Base-by-base conservation (phyloP, 2,888 invertebrate species). In the Oscheius myriophilus region DNA sequence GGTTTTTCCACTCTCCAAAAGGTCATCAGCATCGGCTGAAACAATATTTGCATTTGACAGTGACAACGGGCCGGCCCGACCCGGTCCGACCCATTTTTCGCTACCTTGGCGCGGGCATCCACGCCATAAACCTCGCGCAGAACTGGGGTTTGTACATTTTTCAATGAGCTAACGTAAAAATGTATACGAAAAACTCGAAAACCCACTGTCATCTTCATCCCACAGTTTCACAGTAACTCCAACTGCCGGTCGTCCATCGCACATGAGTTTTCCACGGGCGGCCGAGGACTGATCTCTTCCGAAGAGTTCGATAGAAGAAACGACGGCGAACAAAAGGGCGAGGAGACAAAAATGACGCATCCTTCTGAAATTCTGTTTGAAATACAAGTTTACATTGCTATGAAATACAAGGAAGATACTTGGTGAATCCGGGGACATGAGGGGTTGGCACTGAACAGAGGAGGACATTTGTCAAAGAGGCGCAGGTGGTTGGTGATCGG, bases 21-120 rank as follows among this genome's bases (percentile, higher is more conserved):
- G 74, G 71, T 79, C 79, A 59, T 79, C 79, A 4, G 76, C 67
- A 54, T 79, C 79, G 43, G 70, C 76, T 73, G 62, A 18, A 63
- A n/a, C n/a, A 63, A 63, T 63, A 18, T 1, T n/a, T 25, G 18
- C 6, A 21, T 25, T 25, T n/a, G n/a, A n/a, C n/a, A n/a, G n/a
- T n/a, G n/a, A n/a, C n/a, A n/a, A n/a, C n/a, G n/a, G n/a, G n/a
- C n/a, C n/a, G n/a, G n/a, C n/a, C n/a, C n/a, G n/a, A n/a, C n/a
- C n/a, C n/a, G n/a, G n/a, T n/a, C n/a, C n/a, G n/a, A n/a, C n/a
- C n/a, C n/a, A n/a, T n/a, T n/a, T n/a, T n/a, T n/a, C n/a, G n/a
- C n/a, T n/a, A n/a, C n/a, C n/a, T n/a, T n/a, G n/a, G n/a, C n/a
- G n/a, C n/a, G n/a, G n/a, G n/a, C n/a, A n/a, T n/a, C n/a, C n/a